These are phyloP conservation scores for Anisognathus igniventris DNA, from an alignment of 2,797 vertebrate genomes.

Conservation along the genomic window DNA sequence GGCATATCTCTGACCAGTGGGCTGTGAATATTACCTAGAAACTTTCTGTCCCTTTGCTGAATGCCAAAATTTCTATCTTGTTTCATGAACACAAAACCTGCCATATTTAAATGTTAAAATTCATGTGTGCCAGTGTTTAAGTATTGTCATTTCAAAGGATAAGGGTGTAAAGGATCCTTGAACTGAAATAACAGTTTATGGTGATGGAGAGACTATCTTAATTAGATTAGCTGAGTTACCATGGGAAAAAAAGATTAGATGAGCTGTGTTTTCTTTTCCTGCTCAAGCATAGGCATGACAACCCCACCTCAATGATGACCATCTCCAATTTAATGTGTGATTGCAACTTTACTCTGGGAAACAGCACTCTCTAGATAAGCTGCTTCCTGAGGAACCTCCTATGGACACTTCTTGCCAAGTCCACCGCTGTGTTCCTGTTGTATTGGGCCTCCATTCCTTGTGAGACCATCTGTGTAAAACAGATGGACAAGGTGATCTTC, in stretches of 20 bases:
- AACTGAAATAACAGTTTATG: background rate
- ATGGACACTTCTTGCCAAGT: background rate
- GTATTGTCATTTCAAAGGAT: background rate
- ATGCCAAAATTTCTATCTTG: background rate
- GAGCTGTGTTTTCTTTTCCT: background rate
- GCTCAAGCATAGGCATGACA: background rate
- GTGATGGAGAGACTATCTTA: background rate
- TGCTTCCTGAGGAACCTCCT: background rate
- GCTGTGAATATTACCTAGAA: background rate
- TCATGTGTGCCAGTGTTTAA: background rate
- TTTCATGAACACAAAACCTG: background rate
- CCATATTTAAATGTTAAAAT: background rate
- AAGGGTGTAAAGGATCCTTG: background rate
- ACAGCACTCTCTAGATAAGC: background rate
- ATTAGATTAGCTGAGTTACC: background rate
- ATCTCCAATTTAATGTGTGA: background rate
- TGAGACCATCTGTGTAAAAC: background rate
- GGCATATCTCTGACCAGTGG: background rate
- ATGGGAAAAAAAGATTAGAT: background rate
- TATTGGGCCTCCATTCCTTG: background rate
- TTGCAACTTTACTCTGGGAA: background rate
- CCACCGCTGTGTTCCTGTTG: background rate
- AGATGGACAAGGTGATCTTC: background rate
- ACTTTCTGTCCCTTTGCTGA: background rate
- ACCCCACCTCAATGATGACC: background rate